These are phyloP conservation scores for Etia nguti DNA, from an alignment of 2,113 vertebrate genomes.

Conservation along the genomic window DNA sequence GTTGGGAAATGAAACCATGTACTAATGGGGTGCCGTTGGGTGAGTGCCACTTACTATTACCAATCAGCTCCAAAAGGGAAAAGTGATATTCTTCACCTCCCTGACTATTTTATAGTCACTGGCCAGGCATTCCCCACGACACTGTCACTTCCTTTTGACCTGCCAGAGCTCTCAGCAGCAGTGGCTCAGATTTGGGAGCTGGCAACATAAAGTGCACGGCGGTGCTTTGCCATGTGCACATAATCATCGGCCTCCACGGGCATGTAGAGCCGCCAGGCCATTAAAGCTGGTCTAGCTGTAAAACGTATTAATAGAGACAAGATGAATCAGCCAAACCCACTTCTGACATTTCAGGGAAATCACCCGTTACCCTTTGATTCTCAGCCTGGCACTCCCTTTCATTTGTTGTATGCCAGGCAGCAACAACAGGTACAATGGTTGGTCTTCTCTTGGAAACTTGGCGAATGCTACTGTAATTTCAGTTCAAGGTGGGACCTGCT, in stretches of 20 bases:
- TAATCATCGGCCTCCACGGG: slow-evolving; percentile 34
- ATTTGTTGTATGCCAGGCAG: slow-evolving; percentile 25
- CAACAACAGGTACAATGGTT: slow-evolving; percentile 42
- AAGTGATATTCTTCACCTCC: slow-evolving; percentile 28
- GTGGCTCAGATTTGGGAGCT: slow-evolving; percentile 14
- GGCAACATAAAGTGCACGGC: slow-evolving; percentile 4
- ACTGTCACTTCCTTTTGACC: slow-evolving; percentile 53
- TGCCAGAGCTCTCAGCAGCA: slow-evolving; percentile 26
- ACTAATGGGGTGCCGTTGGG: neutral
- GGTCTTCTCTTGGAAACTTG: slow-evolving; percentile 44
- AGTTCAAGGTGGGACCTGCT: slow-evolving; percentile 22
- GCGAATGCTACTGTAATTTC: slow-evolving; percentile 30
- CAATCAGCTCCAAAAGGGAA: slow-evolving; percentile 18
- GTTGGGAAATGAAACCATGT: neutral
- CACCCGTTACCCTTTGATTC: slow-evolving; percentile 54
- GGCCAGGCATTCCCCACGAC: slow-evolving; percentile 30
- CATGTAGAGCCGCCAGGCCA: slow-evolving; percentile 27
- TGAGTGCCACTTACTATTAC: neutral
- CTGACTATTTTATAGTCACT: slow-evolving; percentile 14
- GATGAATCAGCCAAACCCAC: slow-evolving; percentile 53
- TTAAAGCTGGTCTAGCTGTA: slow-evolving; percentile 41
- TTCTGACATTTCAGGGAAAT: slow-evolving; percentile 59
- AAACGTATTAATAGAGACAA: slow-evolving; percentile 54
- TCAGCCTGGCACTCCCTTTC: slow-evolving; percentile 40
- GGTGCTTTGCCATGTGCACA: slow-evolving; percentile 26